These are phyloP conservation scores for Gymnobelideus leadbeateri DNA, from an alignment of 2,113 vertebrate species.

Conservation along the genomic window DNA sequence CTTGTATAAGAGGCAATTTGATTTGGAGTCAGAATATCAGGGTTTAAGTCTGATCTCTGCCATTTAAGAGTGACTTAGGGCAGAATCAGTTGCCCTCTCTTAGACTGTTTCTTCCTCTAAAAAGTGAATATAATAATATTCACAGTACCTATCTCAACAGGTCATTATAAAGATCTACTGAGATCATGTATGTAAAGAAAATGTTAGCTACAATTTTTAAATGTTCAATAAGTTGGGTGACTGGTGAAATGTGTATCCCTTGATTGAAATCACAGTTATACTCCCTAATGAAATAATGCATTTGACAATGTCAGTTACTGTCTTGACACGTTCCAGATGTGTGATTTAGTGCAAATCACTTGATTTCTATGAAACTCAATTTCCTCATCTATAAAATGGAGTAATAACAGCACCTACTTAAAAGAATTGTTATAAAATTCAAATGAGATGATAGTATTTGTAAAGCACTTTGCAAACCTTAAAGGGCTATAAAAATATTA, in stretches of 20 bases:
- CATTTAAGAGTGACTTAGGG: background rate
- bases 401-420: background rate
- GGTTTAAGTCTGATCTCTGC: background rate
- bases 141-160: background rate
- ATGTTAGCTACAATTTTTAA: background rate
- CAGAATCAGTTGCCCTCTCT: background rate
- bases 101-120: background rate
- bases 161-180: background rate
- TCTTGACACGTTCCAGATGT: background rate
- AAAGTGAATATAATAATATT: background rate
- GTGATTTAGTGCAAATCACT: background rate
- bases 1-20: background rate
- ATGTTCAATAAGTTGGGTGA: background rate
- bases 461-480: background rate
- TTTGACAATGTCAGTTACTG: background rate
- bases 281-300: background rate
- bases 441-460: background rate
- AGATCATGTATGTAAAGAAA: background rate
- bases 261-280: background rate
- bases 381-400: background rate
- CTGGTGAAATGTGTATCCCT: background rate
- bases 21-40: background rate
- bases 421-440: background rate
- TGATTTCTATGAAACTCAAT: background rate
- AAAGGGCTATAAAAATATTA: background rate